Percentiles rank a stretch among this genome's conserved stretches.
Conservation (phyloP, 2,797 vertebrate species). For the Falco novaeseelandiae region DNA sequence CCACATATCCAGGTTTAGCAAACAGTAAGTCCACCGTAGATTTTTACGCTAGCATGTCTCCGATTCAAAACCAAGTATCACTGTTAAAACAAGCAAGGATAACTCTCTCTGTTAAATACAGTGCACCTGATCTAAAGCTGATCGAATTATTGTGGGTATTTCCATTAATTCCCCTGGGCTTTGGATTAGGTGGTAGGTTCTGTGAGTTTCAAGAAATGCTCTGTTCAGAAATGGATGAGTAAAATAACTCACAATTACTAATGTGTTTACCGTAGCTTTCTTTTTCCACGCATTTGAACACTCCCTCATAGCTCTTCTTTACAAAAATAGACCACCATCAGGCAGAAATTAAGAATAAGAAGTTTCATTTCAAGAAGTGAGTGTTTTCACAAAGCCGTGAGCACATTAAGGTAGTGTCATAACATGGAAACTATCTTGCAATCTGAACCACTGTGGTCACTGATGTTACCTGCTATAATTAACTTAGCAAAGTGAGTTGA, state of each 20-base stretch:
- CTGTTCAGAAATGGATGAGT: background rate
- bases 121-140: background rate
- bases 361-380: slow-evolving; percentile 25
- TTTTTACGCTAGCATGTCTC: background rate
- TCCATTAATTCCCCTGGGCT: background rate
- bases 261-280: background rate
- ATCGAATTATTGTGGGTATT: background rate
- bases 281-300: background rate
- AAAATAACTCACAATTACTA: background rate
- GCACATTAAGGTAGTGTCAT: background rate
- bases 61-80: background rate
- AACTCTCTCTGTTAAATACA: background rate
- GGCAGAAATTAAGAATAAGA: background rate
- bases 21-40: background rate
- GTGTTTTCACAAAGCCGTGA: background rate
- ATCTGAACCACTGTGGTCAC: background rate
- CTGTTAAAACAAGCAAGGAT: background rate
- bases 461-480: slow-evolving; percentile 26
- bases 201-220: background rate
- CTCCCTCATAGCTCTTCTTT: background rate
- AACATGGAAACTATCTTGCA: slow-evolving; percentile 24
- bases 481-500: background rate
- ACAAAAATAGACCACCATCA: background rate
- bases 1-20: background rate
- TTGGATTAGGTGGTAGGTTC: background rate